Conservation (phyloP, 1,140 invertebrate species). For the Globodera rostochiensis region DNA sequence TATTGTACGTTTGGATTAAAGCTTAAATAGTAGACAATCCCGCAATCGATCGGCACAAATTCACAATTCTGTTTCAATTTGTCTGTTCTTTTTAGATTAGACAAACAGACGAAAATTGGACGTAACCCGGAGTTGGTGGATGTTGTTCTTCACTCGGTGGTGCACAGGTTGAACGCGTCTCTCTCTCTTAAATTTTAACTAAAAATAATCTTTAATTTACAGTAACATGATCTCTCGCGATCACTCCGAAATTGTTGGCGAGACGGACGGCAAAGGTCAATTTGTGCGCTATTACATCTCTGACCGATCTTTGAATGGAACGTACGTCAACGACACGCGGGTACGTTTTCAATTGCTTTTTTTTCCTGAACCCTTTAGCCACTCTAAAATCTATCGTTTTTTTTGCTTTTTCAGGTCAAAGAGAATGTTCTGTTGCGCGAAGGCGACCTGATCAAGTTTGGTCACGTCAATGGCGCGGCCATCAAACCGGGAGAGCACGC, state of each 20-base stretch:
- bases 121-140: conserved; percentile 53
- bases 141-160: conserved; percentile 51
- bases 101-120: conserved; percentile 50
- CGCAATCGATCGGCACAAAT: background rate
- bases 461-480: conserved; percentile 67
- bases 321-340: conserved; percentile 67
- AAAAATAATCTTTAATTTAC: conserved; percentile 21
- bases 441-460: conserved; percentile 67
- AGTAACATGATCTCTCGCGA: conserved; percentile 59
- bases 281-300: conserved; percentile 51
- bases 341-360: conserved; percentile 41
- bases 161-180: conserved; percentile 37
- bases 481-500: conserved; percentile 65
- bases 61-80: background rate
- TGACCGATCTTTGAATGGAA: conserved; percentile 67
- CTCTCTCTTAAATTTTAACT: too few species aligned
- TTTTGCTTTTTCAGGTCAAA: conserved; percentile 18
- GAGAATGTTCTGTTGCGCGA: conserved; percentile 48
- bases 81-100: conserved; percentile 41
- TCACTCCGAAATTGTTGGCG: conserved; percentile 51
- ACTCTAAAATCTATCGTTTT: conserved; percentile 3
- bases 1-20: conserved; percentile 3
- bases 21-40: background rate
- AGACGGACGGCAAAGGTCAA: conserved; percentile 35
- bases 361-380: too few species aligned